Evolutionary conservation across 2,797 vertebrate genomes (phyloP), one percentile per base, ranked within the genome.

Genomic region (Fringilla coelebs): DNA sequence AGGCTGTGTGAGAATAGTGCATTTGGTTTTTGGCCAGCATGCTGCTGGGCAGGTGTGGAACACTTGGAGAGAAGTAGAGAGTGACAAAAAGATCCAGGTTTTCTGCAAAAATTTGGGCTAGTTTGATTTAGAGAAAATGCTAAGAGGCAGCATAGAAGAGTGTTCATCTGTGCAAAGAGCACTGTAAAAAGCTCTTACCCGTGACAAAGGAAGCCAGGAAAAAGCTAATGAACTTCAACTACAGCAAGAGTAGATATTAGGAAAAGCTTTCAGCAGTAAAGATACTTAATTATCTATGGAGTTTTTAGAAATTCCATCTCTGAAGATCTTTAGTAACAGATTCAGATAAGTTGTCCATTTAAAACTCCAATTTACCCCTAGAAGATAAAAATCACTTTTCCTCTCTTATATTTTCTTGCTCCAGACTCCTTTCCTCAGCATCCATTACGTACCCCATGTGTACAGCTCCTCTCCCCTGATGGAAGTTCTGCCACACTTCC

Each of bases 361-460:
- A 86, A 74, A 45, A 34, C 9, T 66, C 18, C 9, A 62, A 49
- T 70, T 80, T 83, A 81, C 5, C 19, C 19, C 28, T 2, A 20
- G 11, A 75, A 81, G 20, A 24, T 57, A 81, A 78, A 81, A 26
- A 0, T 0, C 9, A 51, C 11, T 71, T 77, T 60, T 60, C 17
- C 3, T 31, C 13, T 70, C 28, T 71, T 46, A 26, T 18, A 6
- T 16, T 66, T 80, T 49, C 9, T 34, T 45, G 25, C 16, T 48
- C 24, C 62, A 86, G 62, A 32, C n/a, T 77, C 8, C 11, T 77
- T 76, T 31, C 19, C 19, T 57, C 34, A 45, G 20, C 6, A 7
- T 3, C 54, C 43, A 46, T 31, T 55, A 57, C 13, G 34, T 26
- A 45, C 10, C n/a, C 3, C 7, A 15, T 0, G 0, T 26, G 21